These are phyloP conservation scores for Alosa alosa DNA, from an alignment of 2,113 vertebrate genomes.

Conservation along the genomic window DNA sequence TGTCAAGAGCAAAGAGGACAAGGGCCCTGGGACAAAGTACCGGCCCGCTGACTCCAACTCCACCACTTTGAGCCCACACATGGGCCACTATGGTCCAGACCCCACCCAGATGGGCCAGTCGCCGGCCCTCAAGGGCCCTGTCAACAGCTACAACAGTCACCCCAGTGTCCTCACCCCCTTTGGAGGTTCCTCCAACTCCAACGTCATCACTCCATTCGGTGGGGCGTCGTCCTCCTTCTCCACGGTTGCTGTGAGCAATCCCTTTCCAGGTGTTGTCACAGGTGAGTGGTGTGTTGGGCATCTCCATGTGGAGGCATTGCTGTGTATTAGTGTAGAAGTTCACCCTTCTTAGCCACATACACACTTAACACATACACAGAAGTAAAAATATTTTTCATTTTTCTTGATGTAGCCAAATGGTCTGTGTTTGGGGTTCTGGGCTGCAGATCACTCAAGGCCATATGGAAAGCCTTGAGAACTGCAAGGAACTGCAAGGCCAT, in stretches of 20 bases:
- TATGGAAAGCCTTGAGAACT: background rate
- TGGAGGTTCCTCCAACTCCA: constrained; percentile 62
- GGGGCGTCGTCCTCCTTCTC: constrained; percentile 74
- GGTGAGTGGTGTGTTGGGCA: constrained; percentile 54
- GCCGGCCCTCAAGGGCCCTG: constrained; percentile 62
- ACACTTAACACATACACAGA: constrained; percentile 22
- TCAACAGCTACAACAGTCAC: constrained; percentile 69
- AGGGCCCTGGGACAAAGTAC: constrained; percentile 85
- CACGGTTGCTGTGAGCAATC: constrained; percentile 64
- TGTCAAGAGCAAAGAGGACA: constrained; percentile 97
- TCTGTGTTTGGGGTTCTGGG: too few relatives aligned
- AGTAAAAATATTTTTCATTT: background rate
- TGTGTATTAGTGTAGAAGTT: background rate
- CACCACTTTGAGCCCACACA: constrained; percentile 71
- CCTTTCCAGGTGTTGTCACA: constrained; percentile 67
- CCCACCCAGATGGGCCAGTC: constrained; percentile 80
- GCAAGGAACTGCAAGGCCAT: background rate
- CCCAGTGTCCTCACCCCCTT: constrained; percentile 77
- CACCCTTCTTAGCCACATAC: background rate
- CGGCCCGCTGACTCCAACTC: constrained; percentile 78
- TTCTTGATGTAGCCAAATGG: background rate
- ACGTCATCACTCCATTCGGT: constrained; percentile 74
- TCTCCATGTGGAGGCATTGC: background rate
- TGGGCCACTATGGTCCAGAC: constrained; percentile 86
- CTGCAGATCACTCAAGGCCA: background rate